Percentiles rank a stretch among this genome's conserved stretches.
These are phyloP conservation scores for Sipha flava DNA, from an alignment of 1,140 invertebrate species.

Conservation along the genomic window DNA sequence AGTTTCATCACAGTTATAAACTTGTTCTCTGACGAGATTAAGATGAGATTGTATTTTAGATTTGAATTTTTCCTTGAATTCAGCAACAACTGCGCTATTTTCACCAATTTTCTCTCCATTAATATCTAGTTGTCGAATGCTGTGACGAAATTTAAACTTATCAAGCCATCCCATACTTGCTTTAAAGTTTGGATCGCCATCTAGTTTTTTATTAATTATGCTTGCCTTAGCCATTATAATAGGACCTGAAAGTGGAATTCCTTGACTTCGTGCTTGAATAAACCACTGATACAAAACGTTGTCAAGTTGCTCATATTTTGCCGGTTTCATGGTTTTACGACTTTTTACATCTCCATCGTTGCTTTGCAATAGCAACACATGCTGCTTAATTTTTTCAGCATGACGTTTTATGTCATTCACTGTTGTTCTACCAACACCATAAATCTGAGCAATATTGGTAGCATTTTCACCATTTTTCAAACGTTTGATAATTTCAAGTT, in stretches of 20 bases:
- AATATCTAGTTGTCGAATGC: constrained; percentile 27
- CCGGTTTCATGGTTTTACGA: neutral
- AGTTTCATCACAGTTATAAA: constrained; percentile 42
- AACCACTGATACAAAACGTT: neutral
- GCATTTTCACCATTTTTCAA: no score
- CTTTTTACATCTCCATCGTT: neutral
- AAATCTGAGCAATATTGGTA: no score
- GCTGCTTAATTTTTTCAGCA: neutral
- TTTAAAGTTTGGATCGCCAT: constrained; percentile 34
- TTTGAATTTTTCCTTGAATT: constrained; percentile 30
- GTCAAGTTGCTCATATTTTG: neutral
- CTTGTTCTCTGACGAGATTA: constrained; percentile 35
- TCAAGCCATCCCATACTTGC: constrained; percentile 43
- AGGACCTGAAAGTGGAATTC: neutral
- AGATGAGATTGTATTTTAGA: neutral
- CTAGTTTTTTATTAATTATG: neutral
- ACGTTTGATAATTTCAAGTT: no score
- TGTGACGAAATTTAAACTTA: constrained; percentile 34
- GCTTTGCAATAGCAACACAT: neutral
- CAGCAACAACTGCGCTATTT: constrained; percentile 1
- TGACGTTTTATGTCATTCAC: no score
- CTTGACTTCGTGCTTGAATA: neutral
- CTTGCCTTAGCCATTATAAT: neutral
- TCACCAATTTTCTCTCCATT: constrained; percentile 36
- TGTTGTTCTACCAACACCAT: no score